Conservation (phyloP, 2,113 vertebrate species). For the Ginglymostoma cirratum region DNA sequence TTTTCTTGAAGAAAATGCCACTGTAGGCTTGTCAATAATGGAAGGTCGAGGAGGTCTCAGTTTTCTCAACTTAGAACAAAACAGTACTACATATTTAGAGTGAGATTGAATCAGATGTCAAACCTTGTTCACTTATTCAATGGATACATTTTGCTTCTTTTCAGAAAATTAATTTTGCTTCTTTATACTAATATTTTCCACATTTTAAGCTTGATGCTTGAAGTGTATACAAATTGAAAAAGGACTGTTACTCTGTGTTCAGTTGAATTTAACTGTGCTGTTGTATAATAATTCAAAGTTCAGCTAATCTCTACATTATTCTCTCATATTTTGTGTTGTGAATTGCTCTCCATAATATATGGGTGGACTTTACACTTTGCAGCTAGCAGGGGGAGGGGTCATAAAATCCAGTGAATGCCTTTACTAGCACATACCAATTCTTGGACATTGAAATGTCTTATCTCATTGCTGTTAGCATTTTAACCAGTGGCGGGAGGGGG, state of each 20-base stretch:
- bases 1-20: neutral
- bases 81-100: neutral
- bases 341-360: neutral
- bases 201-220: neutral
- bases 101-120: neutral
- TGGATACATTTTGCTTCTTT: neutral
- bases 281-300: neutral
- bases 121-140: neutral
- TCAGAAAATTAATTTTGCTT: neutral
- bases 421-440: no score
- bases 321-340: neutral
- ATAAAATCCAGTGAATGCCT: no score
- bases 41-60: neutral
- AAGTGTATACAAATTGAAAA: neutral
- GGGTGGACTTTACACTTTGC: no score
- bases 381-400: no score
- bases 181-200: neutral
- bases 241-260: neutral
- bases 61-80: neutral
- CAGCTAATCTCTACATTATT: neutral
- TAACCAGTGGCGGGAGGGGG: no score
- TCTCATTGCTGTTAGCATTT: no score
- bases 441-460: no score
- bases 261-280: neutral
- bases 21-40: neutral